Conservation (phyloP, 2,797 vertebrate species). For the Momotus momota region DNA sequence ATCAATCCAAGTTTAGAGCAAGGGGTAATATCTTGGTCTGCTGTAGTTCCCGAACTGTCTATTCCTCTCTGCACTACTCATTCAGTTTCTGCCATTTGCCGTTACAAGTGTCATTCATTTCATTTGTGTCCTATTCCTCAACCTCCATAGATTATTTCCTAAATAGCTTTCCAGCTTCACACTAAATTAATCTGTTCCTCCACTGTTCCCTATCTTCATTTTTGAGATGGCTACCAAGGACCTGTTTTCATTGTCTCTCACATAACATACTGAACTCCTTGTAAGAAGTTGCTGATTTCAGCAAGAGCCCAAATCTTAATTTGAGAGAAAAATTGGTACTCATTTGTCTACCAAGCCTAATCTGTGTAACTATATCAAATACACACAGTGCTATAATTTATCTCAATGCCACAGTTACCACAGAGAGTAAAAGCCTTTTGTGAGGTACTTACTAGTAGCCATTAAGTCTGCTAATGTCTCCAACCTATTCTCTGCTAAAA, state of each 20-base stretch:
- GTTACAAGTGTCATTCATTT: neutral
- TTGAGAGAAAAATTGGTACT: neutral
- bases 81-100: neutral
- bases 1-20: neutral
- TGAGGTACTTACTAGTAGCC: neutral
- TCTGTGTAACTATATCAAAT: neutral
- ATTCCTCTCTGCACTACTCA: neutral
- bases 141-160: neutral
- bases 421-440: neutral
- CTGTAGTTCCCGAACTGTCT: neutral
- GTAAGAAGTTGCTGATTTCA: neutral
- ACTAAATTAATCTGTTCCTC: neutral
- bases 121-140: neutral
- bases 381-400: neutral
- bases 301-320: neutral
- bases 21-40: fast-evolving
- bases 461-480: neutral
- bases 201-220: neutral
- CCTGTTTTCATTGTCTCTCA: neutral
- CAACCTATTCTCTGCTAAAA: neutral
- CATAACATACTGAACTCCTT: neutral
- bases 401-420: neutral
- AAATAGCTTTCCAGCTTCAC: neutral
- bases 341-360: neutral
- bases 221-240: neutral